Conservation (phyloP, 2,113 vertebrate genomes). For the Ciconia stormi region DNA sequence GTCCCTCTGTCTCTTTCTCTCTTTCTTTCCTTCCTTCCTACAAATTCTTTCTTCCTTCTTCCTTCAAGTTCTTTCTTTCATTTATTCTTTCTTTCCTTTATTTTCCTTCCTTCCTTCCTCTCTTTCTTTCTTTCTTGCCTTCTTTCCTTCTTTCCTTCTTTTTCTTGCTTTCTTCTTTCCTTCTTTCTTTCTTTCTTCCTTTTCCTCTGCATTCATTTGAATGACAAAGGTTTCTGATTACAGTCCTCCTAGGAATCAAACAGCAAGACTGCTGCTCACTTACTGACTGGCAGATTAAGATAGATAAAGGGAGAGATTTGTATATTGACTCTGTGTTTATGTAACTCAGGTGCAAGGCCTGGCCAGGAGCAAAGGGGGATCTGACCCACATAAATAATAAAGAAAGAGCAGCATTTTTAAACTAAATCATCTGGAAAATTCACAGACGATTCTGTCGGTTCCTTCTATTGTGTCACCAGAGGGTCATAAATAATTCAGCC, state of each 20-base stretch:
- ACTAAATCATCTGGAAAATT: conserved; percentile 69
- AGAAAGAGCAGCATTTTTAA: conserved; percentile 53
- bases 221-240: conserved; percentile 61
- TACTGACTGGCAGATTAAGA: conserved; percentile 24
- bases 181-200: too few species aligned
- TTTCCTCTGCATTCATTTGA: neutral
- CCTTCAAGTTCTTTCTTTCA: neutral
- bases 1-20: neutral
- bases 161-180: accelerated
- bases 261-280: conserved; percentile 17
- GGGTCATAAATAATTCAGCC: conserved; percentile 73
- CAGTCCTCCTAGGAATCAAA: conserved; percentile 18
- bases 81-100: too few species aligned
- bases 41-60: neutral
- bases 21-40: neutral
- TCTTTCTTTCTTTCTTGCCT: accelerated
- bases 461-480: conserved; percentile 56
- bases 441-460: neutral
- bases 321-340: conserved; percentile 26
- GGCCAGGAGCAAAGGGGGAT: conserved; percentile 33
- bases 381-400: conserved; percentile 52
- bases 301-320: conserved; percentile 41
- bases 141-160: too few species aligned
- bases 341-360: neutral
- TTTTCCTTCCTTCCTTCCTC: too few species aligned